Conservation (phyloP, 1,140 invertebrate species). For the Fopius arisanus region DNA sequence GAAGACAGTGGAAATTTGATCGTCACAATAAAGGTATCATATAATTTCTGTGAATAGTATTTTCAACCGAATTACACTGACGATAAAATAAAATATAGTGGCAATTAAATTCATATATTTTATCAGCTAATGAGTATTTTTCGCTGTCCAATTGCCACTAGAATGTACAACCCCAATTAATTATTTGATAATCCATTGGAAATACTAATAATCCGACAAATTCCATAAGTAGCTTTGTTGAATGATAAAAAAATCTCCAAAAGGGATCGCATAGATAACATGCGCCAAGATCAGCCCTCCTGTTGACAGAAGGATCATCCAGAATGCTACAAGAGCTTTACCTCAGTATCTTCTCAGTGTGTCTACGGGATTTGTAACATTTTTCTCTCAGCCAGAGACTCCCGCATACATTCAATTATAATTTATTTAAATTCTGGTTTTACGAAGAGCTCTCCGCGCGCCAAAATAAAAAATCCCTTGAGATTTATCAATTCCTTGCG, state of each 20-base stretch:
- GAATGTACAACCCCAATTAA: background rate
- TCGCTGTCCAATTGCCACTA: too few relatives aligned
- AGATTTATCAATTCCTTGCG: too few relatives aligned
- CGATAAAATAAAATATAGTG: too few relatives aligned
- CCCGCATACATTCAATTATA: background rate
- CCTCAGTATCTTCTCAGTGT: slow-evolving; percentile 19
- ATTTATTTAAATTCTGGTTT: background rate
- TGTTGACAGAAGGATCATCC: slow-evolving; percentile 39
- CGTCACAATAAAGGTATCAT: too few relatives aligned
- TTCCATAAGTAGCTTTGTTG: background rate
- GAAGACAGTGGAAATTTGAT: too few relatives aligned
- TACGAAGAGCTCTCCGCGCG: background rate
- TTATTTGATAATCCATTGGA: slow-evolving; percentile 5
- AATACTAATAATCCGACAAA: background rate
- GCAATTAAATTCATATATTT: too few relatives aligned
- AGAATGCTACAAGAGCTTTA: slow-evolving; percentile 23
- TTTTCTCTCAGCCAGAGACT: background rate
- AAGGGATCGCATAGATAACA: slow-evolving; percentile 16
- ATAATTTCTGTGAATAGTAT: too few relatives aligned
- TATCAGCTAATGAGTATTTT: too few relatives aligned
- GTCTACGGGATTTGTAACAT: slow-evolving; percentile 8
- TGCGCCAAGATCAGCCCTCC: slow-evolving; percentile 37
- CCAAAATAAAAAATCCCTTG: background rate
- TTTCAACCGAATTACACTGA: too few relatives aligned
- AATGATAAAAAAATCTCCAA: slow-evolving; percentile 6